Evolutionary conservation across 2,888 invertebrate genomes (phyloP), one percentile per base, ranked within the genome.

Genomic region (Polymixis flavicincta): DNA sequence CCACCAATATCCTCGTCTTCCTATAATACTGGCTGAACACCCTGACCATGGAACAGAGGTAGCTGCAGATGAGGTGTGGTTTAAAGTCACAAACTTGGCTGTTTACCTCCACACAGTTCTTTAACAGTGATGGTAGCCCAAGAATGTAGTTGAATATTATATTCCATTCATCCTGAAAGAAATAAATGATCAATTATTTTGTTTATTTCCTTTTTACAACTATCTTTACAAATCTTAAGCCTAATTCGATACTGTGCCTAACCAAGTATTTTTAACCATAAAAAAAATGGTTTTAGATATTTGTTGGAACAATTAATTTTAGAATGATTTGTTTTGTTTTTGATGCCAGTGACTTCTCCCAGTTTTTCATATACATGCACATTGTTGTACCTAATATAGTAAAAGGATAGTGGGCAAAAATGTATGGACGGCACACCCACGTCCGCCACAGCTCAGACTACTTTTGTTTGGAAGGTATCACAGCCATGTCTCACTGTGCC

Each of bases 1-100:
- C 98, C 84, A 97, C 97, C 80, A 98, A 94, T 89, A 98, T 97
- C 86, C 97, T 97, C 54, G 97, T 96, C 90, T 97, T 97, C 81
- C 98, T 97, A 89, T 98, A 98, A 90, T 98, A 98, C 71, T 97
- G 97, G 91, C 98, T 98, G 89, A 98, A 97, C 13, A 97, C 91
- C 59, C 97, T 96, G 37, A 97, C 97, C 91, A 98, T 94, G 14
- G 96, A 96, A 77, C 97, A 97, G 13, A 98, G 93, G 90, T 97
- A 98, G 76, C 96, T 95, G 82, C 98, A 97, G 57, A 98, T 92
- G 63, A 96, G 92, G 87, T 98, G 98, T 0, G 97, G 97, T 78
- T 97, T 95, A 76, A 97, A 96, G 61, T 97, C 96, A 63, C 97
- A 97, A 22, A 90, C 90, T 19, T 92, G 92, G 37, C 97, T 91